Conservation (phyloP, 2,888 invertebrate genomes). For the Zootermopsis nevadensis region DNA sequence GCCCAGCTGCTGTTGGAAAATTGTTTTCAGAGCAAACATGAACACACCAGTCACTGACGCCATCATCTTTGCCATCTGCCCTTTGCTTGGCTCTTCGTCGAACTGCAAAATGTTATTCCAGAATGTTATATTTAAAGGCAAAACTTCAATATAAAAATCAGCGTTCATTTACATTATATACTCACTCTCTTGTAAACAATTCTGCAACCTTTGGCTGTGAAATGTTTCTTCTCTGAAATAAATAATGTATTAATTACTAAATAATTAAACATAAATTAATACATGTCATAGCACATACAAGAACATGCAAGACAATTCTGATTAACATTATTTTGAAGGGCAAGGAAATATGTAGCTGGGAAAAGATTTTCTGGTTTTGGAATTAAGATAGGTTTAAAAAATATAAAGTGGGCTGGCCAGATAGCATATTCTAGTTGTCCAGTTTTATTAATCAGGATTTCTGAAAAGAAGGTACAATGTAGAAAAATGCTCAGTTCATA, state of each 20-base stretch:
- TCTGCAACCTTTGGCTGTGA: conserved; percentile 77
- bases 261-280: too few relatives aligned
- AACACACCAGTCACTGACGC: conserved; percentile 37
- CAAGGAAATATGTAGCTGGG: conserved; percentile 1
- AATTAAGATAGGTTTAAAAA: too few relatives aligned
- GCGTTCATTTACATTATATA: background rate
- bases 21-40: conserved; percentile 93
- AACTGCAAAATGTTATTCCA: conserved; percentile 61
- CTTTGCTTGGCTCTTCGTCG: conserved; percentile 62
- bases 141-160: background rate
- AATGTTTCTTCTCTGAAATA: conserved; percentile 75
- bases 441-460: too few relatives aligned
- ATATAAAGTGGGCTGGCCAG: too few relatives aligned
- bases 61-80: background rate
- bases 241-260: conserved; percentile 33
- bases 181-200: conserved; percentile 80
- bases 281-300: too few relatives aligned
- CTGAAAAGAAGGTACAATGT: too few relatives aligned
- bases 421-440: too few relatives aligned
- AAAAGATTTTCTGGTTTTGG: too few relatives aligned
- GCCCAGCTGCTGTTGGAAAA: conserved; percentile 98
- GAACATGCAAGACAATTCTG: too few relatives aligned
- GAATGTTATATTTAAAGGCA: background rate
- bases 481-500: too few relatives aligned
- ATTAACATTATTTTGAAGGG: background rate